These are phyloP conservation scores for Geopemphigus sp. DNA, from an alignment of 1,140 invertebrate genomes.

Conservation along the genomic window DNA sequence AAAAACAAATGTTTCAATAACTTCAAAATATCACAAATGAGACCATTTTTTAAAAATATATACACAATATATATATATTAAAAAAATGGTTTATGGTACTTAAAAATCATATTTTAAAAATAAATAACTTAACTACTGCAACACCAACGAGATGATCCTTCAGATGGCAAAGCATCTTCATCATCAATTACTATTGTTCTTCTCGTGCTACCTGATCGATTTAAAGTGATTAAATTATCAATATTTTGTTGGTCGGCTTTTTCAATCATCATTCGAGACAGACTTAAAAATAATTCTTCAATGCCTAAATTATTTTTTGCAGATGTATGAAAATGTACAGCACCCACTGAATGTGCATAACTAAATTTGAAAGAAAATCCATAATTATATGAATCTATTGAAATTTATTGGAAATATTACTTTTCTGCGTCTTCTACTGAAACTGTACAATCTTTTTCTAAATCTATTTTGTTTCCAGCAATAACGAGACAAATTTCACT, in stretches of 20 bases:
- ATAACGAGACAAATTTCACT: conserved; percentile 88
- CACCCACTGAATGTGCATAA: conserved; percentile 87
- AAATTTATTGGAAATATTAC: conserved; percentile 61
- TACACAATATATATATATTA: neutral
- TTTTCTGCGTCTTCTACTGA: conserved; percentile 79
- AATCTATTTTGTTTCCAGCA: conserved; percentile 96
- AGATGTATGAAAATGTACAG: conserved; percentile 91
- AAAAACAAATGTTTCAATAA: conserved; percentile 19
- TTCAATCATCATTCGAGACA: conserved; percentile 71
- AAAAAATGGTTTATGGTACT: neutral
- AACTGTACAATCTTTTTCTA: conserved; percentile 88
- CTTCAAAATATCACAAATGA: conserved; percentile 36
- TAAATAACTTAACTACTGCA: conserved; percentile 13
- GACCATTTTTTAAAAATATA: neutral
- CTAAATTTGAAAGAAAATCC: no score
- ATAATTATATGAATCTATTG: conserved; percentile 18
- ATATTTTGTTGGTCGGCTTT: conserved; percentile 58
- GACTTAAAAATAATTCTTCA: conserved; percentile 86
- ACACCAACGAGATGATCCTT: conserved; percentile 33
- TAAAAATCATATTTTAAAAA: neutral
- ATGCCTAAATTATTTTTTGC: conserved; percentile 92
- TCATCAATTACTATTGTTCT: conserved; percentile 63
- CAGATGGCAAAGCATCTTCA: conserved; percentile 50
- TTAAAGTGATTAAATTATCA: conserved; percentile 58
- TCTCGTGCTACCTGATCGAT: conserved; percentile 59